phyloP scores from a whole-genome alignment of 30 jellyfish, hydroid and myxozoan species.

The Catostylus mosaicus region DNA sequence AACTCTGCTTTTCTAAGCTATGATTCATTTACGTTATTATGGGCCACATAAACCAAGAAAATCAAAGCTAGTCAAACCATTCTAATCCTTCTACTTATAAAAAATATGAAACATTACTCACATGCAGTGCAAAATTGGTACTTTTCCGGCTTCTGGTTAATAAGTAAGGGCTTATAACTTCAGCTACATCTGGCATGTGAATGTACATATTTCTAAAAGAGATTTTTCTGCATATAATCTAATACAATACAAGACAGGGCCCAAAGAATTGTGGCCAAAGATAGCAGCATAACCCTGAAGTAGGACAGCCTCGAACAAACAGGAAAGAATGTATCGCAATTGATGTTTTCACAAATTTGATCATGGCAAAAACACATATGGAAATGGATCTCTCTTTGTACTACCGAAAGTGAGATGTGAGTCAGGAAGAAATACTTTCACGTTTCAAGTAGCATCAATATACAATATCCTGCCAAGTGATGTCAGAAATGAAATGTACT shows the following conservation, averaged over 20 bases:
- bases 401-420: constrained; percentile 55
- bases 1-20: too few species aligned
- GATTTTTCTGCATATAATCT: too few species aligned
- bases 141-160: constrained; percentile 75
- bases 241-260: too few species aligned
- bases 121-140: constrained; percentile 83
- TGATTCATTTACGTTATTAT: too few species aligned
- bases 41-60: too few species aligned
- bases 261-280: too few species aligned
- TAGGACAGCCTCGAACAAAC: too few species aligned
- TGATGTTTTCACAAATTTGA: background rate
- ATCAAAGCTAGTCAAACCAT: too few species aligned
- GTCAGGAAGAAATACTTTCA: constrained; percentile 22
- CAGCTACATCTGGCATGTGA: constrained; percentile 92
- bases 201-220: constrained; percentile 85
- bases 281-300: too few species aligned
- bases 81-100: too few species aligned
- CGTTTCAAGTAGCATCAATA: constrained; percentile 49
- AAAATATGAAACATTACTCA: background rate
- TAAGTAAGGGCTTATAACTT: constrained; percentile 74
- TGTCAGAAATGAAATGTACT: constrained; percentile 21
- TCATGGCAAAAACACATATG: constrained; percentile 53
- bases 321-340: too few species aligned
- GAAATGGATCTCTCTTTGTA: constrained; percentile 60
- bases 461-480: constrained; percentile 9